Evolutionary conservation across 2,888 invertebrate genomes (phyloP).

Genomic region (Physocephala rufipes): DNA sequence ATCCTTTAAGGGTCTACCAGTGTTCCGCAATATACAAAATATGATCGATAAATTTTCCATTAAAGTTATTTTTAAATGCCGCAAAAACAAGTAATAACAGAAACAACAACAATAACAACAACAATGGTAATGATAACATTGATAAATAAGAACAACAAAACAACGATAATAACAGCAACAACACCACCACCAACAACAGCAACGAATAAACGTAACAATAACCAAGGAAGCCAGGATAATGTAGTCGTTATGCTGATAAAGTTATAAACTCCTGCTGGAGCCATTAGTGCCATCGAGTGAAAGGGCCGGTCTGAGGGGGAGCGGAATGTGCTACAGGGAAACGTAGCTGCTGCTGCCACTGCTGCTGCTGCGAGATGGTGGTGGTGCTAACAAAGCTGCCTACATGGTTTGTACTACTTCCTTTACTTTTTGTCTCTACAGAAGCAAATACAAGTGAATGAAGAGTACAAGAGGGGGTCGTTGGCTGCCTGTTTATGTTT

Average conservation of each 20-base stretch:
- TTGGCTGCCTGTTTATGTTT: no score
- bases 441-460: no score
- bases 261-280: conserved; percentile 56
- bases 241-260: conserved; percentile 62
- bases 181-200: no score
- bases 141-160: conserved; percentile 22
- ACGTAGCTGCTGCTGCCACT: background rate
- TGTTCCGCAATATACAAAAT: conserved; percentile 42
- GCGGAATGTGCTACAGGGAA: background rate
- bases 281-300: conserved; percentile 45
- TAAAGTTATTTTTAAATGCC: conserved; percentile 62
- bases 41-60: conserved; percentile 65
- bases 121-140: conserved; percentile 24
- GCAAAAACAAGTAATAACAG: conserved; percentile 46
- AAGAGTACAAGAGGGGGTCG: no score
- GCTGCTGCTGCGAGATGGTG: background rate
- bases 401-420: conserved; percentile 31
- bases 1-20: conserved; percentile 33
- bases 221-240: conserved; percentile 52
- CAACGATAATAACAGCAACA: conserved; percentile 12
- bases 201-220: no score
- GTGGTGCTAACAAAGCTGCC: background rate
- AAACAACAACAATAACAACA: background rate
- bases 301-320: conserved; percentile 1
- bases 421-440: background rate